Evolutionary conservation across 1,140 invertebrate genomes (phyloP).

Genomic region (Drosophila kohkoa): DNA sequence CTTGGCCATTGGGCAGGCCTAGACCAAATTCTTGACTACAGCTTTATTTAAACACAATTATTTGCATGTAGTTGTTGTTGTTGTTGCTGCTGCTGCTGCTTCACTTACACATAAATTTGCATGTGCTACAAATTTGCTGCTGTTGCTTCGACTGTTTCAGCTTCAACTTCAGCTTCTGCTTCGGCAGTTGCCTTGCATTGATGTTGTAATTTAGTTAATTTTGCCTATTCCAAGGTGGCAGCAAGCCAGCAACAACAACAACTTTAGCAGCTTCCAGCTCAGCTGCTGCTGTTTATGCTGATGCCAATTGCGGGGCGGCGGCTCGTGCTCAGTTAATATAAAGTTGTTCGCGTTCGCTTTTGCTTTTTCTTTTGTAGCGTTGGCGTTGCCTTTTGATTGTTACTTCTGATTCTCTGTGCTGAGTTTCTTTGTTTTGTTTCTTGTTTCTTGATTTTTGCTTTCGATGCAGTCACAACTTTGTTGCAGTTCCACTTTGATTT

Average conservation of each 20-base stretch:
- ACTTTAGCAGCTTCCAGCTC: constrained; percentile 29
- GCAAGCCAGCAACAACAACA: constrained; percentile 57
- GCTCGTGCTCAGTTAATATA: constrained; percentile 72
- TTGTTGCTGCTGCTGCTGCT: constrained; percentile 58
- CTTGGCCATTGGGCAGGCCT: constrained; percentile 35
- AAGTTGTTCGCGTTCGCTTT: constrained; percentile 66
- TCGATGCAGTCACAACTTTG: constrained; percentile 24
- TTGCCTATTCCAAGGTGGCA: constrained; percentile 82
- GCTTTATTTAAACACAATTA: constrained; percentile 84
- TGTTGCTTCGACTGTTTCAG: constrained; percentile 32
- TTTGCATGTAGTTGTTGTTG: constrained; percentile 52
- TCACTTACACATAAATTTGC: constrained; percentile 84
- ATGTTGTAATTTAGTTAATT: constrained; percentile 84
- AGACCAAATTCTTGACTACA: constrained; percentile 54
- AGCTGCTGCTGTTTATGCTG: constrained; percentile 16
- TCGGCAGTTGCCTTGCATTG: constrained; percentile 53
- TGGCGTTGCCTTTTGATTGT: constrained; percentile 66
- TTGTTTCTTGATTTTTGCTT: constrained; percentile 46
- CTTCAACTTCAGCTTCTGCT: constrained; percentile 45
- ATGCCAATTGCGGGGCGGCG: constrained; percentile 55
- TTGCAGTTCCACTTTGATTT: constrained; percentile 74
- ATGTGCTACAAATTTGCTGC: constrained; percentile 80
- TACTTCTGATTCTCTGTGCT: constrained; percentile 19
- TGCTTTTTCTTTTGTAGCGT: constrained; percentile 40
- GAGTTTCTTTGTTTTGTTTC: constrained; percentile 27